A percentile compares a stretch with the other conserved stretches of the same genome.
phyloP scores from a whole-genome alignment of 2,113 vertebrate genomes.

The Strix aluco region DNA sequence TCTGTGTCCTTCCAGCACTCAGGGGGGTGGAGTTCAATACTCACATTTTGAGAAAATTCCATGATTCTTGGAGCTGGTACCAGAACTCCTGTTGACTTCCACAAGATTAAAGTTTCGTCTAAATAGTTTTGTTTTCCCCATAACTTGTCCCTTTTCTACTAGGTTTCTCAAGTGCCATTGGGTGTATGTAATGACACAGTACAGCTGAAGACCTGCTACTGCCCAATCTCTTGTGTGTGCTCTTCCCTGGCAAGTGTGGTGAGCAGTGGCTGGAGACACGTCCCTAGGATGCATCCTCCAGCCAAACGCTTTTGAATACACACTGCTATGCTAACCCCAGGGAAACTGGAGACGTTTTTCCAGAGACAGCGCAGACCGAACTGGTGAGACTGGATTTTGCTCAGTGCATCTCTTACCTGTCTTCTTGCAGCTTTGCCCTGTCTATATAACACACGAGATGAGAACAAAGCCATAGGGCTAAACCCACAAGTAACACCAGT shows the following conservation, averaged over 20 bases:
- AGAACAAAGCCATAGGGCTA: background rate
- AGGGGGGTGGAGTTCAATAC: background rate
- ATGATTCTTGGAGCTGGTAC: background rate
- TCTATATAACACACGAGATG: background rate
- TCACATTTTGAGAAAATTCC: background rate
- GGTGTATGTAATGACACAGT: background rate
- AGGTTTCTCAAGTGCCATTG: background rate
- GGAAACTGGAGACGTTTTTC: background rate
- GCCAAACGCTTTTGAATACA: background rate
- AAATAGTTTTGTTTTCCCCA: background rate
- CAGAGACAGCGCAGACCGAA: background rate
- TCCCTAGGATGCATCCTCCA: background rate
- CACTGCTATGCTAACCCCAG: background rate
- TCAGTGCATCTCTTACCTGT: background rate
- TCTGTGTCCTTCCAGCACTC: background rate
- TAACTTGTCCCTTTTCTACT: background rate
- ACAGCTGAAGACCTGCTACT: background rate
- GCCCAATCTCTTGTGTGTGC: background rate
- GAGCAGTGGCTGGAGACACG: background rate
- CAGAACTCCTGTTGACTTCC: background rate
- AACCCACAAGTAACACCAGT: background rate
- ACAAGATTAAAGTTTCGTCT: background rate
- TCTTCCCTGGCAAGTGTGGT: background rate
- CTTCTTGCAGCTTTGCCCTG: background rate
- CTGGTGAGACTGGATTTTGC: constrained; percentile 1